Evolutionary conservation across 2,797 vertebrate genomes (phyloP), one percentile per base, ranked within the genome.

Genomic region (Hipposideros larvatus): DNA sequence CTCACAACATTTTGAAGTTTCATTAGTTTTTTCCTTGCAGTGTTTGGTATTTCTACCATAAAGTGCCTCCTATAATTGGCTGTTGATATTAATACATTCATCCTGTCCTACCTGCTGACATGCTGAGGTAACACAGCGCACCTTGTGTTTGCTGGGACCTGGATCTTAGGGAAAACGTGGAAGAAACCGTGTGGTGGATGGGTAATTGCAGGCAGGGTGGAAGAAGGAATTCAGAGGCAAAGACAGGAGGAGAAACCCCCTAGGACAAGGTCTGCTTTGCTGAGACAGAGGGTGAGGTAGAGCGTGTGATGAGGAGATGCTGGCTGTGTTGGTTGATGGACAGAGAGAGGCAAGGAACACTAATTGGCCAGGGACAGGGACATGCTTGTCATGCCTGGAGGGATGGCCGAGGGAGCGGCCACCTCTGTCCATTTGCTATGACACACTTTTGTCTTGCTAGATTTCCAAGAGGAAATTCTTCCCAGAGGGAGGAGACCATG

Each of bases 271-370:
- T 61, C 16, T 53, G 28, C 55, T 34, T 6, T 28, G 63, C 83
- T 1, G 7, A 61, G 78, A 28, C 74, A 8, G 22, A 34, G 24
- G 24, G 10, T 11, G 18, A 28, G 16, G 19, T 37, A 9, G 5
- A 34, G 10, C n/a, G 65, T 22, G 37, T 21, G 19, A 24, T 0
- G 15, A n/a, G 48, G 37, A 43, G 55, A 46, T 1, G 3, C 3
- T 1, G 0, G 11, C 11, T 0, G 1, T 16, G 28, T 24, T 5
- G 59, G 14, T 8, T 18, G n/a, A 24, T 9, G 18, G 11, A 6
- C 7, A 7, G n/a, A 75, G 46, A n/a, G 61, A 11, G 55, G 51
- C 9, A 5, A 7, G 7, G 68, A 37, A 19, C 31, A 51, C 21
- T 41, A 15, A 61, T 1, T 4, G 3, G 19, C 22, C 2, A 21